A percentile compares a stretch with the other conserved stretches of the same genome.
Conservation (phyloP, 2,113 vertebrate genomes). For the Lota lota region DNA sequence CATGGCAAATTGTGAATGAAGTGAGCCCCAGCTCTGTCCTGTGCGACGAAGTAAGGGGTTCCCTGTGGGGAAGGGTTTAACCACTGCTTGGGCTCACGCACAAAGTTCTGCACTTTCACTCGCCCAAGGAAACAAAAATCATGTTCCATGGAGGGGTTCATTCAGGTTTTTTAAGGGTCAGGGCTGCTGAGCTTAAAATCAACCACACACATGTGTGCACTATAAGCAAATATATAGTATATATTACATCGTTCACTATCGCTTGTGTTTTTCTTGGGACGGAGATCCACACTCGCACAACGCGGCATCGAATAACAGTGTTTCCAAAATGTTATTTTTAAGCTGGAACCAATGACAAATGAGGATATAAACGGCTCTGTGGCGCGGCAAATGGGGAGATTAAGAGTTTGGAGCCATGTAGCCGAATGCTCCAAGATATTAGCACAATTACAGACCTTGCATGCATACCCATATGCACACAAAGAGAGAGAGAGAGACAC, state of each 20-base stretch:
- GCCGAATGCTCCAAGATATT: constrained; percentile 23
- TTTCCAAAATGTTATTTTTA: constrained; percentile 28
- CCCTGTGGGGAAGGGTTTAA: too few relatives aligned
- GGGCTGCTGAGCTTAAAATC: constrained; percentile 26
- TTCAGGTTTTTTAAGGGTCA: constrained; percentile 36
- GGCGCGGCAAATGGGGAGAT: constrained; percentile 12
- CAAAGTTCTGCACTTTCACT: constrained; percentile 18
- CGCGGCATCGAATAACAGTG: constrained; percentile 30
- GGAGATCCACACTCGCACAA: background rate
- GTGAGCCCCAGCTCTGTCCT: too few relatives aligned
- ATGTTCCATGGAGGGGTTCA: constrained; percentile 32
- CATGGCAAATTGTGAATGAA: too few relatives aligned
- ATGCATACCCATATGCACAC: background rate
- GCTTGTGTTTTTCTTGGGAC: constrained; percentile 34
- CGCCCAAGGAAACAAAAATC: constrained; percentile 45
- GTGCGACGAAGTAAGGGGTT: too few relatives aligned
- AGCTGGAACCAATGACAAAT: constrained; percentile 35
- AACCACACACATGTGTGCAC: constrained; percentile 1
- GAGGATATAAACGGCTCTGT: constrained; percentile 19
- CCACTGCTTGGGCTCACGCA: too few relatives aligned
- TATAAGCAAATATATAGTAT: too few relatives aligned
- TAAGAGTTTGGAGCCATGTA: background rate
- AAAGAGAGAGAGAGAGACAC: background rate
- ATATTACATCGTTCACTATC: too few relatives aligned
- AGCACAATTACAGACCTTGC: constrained; percentile 2